Conservation (phyloP, 1,140 invertebrate species). For the Leguminivora glycinivorella region DNA sequence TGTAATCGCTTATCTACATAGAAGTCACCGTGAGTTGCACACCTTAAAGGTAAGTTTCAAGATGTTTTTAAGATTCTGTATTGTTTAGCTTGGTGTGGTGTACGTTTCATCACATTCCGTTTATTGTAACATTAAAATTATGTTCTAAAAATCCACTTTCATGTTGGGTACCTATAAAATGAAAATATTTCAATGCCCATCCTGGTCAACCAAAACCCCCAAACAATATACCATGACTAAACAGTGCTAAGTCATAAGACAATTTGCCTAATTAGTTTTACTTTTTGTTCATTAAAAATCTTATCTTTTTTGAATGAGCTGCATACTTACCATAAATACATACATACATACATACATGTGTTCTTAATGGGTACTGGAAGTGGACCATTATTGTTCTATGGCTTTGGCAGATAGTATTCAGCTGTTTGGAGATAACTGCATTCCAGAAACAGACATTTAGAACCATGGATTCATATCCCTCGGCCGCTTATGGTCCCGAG, state of each 20-base stretch:
- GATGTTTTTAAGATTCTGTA: neutral
- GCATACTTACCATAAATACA: neutral
- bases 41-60: conserved; percentile 11
- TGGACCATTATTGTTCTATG: neutral
- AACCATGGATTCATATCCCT: too few relatives aligned
- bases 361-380: neutral
- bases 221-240: neutral
- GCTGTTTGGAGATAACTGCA: neutral
- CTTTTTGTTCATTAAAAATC: neutral
- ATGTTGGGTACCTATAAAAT: neutral
- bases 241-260: neutral
- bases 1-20: neutral
- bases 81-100: neutral
- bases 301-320: neutral
- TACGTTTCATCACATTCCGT: neutral
- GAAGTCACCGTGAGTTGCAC: neutral
- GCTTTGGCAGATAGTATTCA: neutral
- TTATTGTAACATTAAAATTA: neutral
- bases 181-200: neutral
- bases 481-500: too few relatives aligned
- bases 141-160: neutral
- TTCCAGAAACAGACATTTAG: neutral
- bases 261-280: neutral
- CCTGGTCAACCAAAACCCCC: neutral
- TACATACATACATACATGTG: neutral